Percentiles rank a stretch among this genome's conserved stretches.
Conservation (phyloP, 2,888 invertebrate genomes). For the Hydrotaea diabolus region DNA sequence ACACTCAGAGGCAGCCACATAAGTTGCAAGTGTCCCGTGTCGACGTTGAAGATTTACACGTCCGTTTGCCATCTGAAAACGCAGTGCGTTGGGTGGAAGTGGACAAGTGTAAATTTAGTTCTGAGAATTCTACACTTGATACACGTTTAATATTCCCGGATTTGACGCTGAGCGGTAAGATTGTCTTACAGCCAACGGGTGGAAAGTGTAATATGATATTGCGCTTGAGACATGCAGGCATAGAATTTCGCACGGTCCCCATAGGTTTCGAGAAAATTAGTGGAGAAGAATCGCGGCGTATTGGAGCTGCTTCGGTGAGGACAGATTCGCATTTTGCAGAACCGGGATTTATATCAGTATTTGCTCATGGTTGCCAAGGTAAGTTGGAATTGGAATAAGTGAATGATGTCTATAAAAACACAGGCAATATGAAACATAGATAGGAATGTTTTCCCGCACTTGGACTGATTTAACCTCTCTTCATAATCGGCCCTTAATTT, state of each 20-base stretch:
- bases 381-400: not conserved
- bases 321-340: constrained; percentile 92
- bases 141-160: constrained; percentile 90
- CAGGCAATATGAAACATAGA: too few species aligned
- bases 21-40: constrained; percentile 68
- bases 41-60: constrained; percentile 79
- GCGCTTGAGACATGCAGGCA: constrained; percentile 88
- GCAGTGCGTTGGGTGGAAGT: constrained; percentile 85
- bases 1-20: constrained; percentile 73
- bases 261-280: constrained; percentile 71
- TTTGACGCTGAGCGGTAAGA: constrained; percentile 89
- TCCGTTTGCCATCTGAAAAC: constrained; percentile 86
- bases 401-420: too few species aligned
- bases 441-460: too few species aligned
- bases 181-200: constrained; percentile 83
- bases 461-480: too few species aligned
- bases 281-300: constrained; percentile 75
- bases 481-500: too few species aligned
- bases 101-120: constrained; percentile 89
- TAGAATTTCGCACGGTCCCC: constrained; percentile 89
- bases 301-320: constrained; percentile 81
- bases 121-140: constrained; percentile 87
- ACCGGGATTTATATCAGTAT: constrained; percentile 91
- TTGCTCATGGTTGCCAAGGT: constrained; percentile 90
- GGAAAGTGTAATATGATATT: constrained; percentile 90